These are phyloP conservation scores for Pachyseris speciosa DNA, from an alignment of 64 coral and sea anemone genomes.

Conservation along the genomic window DNA sequence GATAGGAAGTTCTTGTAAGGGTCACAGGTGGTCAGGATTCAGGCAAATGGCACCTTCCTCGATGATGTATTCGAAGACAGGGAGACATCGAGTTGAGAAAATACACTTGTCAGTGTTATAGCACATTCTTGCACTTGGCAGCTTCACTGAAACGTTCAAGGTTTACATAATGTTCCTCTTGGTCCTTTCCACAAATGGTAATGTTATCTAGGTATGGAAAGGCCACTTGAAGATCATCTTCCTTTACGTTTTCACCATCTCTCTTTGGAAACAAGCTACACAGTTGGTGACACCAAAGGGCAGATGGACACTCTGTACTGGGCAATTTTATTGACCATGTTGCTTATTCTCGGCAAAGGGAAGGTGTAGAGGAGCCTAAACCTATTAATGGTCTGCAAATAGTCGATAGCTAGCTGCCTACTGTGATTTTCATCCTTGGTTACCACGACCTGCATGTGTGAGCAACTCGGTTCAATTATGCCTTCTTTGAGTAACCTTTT, in stretches of 20 bases:
- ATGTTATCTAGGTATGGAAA: conserved; percentile 62
- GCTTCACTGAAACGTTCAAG: conserved; percentile 58
- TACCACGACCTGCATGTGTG: conserved; percentile 60
- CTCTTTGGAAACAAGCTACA: conserved; percentile 73
- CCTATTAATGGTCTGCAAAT: too few species aligned
- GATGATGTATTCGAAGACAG: too few species aligned
- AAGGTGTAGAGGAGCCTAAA: conserved; percentile 64
- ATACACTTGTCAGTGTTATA: too few species aligned
- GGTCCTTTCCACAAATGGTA: too few species aligned
- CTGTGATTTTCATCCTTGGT: too few species aligned
- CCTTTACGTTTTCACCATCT: conserved; percentile 73
- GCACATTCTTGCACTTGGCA: conserved; percentile 18
- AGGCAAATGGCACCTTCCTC: too few species aligned
- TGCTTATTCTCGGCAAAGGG: conserved; percentile 45
- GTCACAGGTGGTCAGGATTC: conserved; percentile 60
- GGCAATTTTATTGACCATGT: conserved; percentile 53
- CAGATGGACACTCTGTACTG: conserved; percentile 54
- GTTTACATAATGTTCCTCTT: conserved; percentile 66
- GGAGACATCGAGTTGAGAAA: too few species aligned
- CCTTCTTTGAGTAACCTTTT: too few species aligned
- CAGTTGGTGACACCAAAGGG: conserved; percentile 74
- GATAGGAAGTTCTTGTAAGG: conserved; percentile 53
- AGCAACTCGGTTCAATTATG: conserved; percentile 66
- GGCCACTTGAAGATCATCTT: conserved; percentile 47
- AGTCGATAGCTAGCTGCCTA: conserved; percentile 69